Evolutionary conservation across 2,797 vertebrate species (phyloP).

Genomic region (Trematomus bernacchii): DNA sequence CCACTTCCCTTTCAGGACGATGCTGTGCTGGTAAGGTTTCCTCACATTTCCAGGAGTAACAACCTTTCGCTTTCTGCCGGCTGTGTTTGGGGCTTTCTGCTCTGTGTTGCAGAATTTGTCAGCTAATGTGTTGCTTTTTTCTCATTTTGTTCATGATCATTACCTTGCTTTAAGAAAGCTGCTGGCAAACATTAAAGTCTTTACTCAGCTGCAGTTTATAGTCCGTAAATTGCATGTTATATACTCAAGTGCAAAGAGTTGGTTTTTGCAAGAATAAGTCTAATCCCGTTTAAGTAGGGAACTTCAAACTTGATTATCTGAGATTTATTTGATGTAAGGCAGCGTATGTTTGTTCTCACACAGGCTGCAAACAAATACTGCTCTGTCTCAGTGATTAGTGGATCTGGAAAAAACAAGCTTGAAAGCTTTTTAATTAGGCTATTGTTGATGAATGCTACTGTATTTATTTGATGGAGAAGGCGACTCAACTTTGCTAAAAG

Average conservation of each 20-base stretch:
- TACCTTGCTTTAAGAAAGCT: slow-evolving; percentile 15
- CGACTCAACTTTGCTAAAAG: slow-evolving; percentile 81
- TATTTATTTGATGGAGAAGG: slow-evolving; percentile 71
- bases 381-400: slow-evolving; percentile 78
- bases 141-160: slow-evolving; percentile 22
- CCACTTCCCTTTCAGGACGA: neutral
- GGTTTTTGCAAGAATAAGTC: slow-evolving; percentile 49
- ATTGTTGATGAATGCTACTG: slow-evolving; percentile 74
- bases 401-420: slow-evolving; percentile 82
- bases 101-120: slow-evolving; percentile 7
- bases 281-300: slow-evolving; percentile 69
- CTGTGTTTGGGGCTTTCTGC: slow-evolving; percentile 14
- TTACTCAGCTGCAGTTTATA: slow-evolving; percentile 31
- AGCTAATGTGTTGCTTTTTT: slow-evolving; percentile 24
- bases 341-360: slow-evolving; percentile 55
- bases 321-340: slow-evolving; percentile 68
- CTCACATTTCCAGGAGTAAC: slow-evolving; percentile 26
- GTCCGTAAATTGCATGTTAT: slow-evolving; percentile 31
- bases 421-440: slow-evolving; percentile 89
- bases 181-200: slow-evolving; percentile 25
- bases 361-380: slow-evolving; percentile 66
- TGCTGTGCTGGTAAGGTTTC: neutral
- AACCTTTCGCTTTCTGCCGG: slow-evolving; percentile 19
- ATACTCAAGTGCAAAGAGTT: slow-evolving; percentile 37
- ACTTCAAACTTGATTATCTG: slow-evolving; percentile 74